Base-by-base conservation (phyloP, 2,888 invertebrate species). In the Minunthozetes semirufus region DNA sequence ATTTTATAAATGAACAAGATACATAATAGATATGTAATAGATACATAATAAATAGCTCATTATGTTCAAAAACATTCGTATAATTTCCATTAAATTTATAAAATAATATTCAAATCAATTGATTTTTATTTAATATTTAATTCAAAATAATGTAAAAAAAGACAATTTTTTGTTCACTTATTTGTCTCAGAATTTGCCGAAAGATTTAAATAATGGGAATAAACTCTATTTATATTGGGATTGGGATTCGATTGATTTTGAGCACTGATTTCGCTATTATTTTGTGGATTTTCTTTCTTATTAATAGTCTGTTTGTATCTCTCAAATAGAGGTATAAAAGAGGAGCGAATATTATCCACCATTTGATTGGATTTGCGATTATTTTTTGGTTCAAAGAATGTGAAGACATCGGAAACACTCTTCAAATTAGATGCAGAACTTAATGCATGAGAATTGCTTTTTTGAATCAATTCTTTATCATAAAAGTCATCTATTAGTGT, bases 401-500 rank as follows among this genome's bases (percentile, higher is more conserved):
- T n/a, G 1, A 42, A 42, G 11, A 42, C 42, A 9, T 8, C 42
- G 5, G 42, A 42, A 42, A 1, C 13, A 13, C 42, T 42, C 11
- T 13, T 13, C 5, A 11, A 42, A 42, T 42, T 1, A 42, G 42
- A 33, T 9, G 5, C 33, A 33, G 33, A 33, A 33, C 9, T 42
- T 6, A 42, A 42, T 1, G 1, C 8, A 13, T 42, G 9, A 42
- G 42, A 13, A 8, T 42, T 42, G 5, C 8, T 13, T 11, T 13
- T 42, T 42, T 42, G 9, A 1, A 42, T 42, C 5, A 13, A 13
- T n/a, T n/a, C n/a, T n/a, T n/a, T n/a, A n/a, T n/a, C 29, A 33
- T 29, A 33, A 63, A n/a, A 63, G 33, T 63, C 63, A n/a, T 63
- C 38, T 1, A 63, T 29, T n/a, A 63, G 27, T n/a, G 63, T 29